phyloP scores from a whole-genome alignment of 92 coral and sea anemone species.

The Phenganax stokvisi region DNA sequence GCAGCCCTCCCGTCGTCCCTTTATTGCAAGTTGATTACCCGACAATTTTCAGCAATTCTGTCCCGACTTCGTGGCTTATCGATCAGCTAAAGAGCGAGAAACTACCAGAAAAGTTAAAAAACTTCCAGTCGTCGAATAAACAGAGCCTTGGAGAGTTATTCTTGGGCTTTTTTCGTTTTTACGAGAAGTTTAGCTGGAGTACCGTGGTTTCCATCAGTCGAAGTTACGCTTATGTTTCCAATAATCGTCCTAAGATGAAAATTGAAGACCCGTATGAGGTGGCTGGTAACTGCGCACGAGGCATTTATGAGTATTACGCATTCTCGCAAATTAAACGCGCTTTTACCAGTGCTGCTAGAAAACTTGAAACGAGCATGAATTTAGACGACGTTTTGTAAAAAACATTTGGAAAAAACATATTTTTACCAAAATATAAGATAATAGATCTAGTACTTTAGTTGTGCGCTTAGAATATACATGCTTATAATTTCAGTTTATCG shows the following conservation, averaged over 20 bases:
- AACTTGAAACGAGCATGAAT: neutral
- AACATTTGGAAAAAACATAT: too few species aligned
- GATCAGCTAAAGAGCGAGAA: slow-evolving; percentile 43
- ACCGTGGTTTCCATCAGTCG: slow-evolving; percentile 45
- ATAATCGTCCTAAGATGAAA: slow-evolving; percentile 21
- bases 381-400: slow-evolving; percentile 12
- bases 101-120: slow-evolving; percentile 36
- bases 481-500: too few species aligned
- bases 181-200: slow-evolving; percentile 51
- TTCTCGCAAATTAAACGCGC: slow-evolving; percentile 50
- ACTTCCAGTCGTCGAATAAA: slow-evolving; percentile 43
- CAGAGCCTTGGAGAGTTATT: slow-evolving; percentile 67
- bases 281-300: slow-evolving; percentile 47
- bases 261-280: slow-evolving; percentile 54
- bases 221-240: slow-evolving; percentile 11
- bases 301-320: slow-evolving; percentile 42
- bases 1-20: slow-evolving; percentile 53
- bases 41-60: slow-evolving; percentile 33
- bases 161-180: slow-evolving; percentile 69
- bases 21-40: slow-evolving; percentile 43
- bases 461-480: too few species aligned
- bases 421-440: too few species aligned
- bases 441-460: too few species aligned
- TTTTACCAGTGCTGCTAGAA: slow-evolving; percentile 38
- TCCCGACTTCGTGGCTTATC: slow-evolving; percentile 29